phyloP scores from a whole-genome alignment of 2,888 invertebrate species.

The Apodemia mormo region DNA sequence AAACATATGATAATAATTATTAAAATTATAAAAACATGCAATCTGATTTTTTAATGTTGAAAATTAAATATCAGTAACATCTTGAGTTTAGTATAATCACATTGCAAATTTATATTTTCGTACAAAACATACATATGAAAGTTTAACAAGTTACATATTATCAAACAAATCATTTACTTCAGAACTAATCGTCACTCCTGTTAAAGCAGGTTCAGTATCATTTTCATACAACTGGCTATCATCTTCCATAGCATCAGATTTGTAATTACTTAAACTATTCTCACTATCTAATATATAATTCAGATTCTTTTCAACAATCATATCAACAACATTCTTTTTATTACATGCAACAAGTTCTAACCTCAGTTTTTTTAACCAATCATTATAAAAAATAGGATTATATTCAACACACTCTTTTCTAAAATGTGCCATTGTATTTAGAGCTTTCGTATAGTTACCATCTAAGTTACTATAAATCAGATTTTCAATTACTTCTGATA shows the following conservation, averaged over 20 bases:
- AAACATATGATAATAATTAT: too few relatives aligned
- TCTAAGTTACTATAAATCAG: slow-evolving; percentile 63
- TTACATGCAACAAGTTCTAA: slow-evolving; percentile 50
- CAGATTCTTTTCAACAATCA: slow-evolving; percentile 55
- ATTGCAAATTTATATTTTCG: too few relatives aligned
- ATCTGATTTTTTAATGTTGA: too few relatives aligned
- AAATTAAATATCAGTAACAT: too few relatives aligned
- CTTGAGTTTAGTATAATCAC: too few relatives aligned
- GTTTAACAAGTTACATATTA: slow-evolving; percentile 53
- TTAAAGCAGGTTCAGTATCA: slow-evolving; percentile 63
- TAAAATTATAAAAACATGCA: too few relatives aligned
- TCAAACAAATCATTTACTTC: slow-evolving; percentile 72
- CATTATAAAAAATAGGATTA: slow-evolving; percentile 63
- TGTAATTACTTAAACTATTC: slow-evolving; percentile 58
- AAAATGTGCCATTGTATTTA: slow-evolving; percentile 59
- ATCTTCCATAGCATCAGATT: slow-evolving; percentile 44
- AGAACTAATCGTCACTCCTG: slow-evolving; percentile 57
- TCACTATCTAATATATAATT: slow-evolving; percentile 63
- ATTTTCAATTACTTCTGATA: slow-evolving; percentile 65
- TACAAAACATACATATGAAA: too few relatives aligned
- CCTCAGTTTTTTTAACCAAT: slow-evolving; percentile 66
- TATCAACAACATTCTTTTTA: slow-evolving; percentile 50
- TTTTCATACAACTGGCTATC: slow-evolving; percentile 71
- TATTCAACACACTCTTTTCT: slow-evolving; percentile 59
- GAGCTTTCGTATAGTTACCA: slow-evolving; percentile 60